Percentiles rank a stretch among this genome's conserved stretches.
Evolutionary conservation across 30 jellyfish, hydroid and myxozoan genomes (phyloP).

Genomic region (Hydractinia symbiolongicarpus): DNA sequence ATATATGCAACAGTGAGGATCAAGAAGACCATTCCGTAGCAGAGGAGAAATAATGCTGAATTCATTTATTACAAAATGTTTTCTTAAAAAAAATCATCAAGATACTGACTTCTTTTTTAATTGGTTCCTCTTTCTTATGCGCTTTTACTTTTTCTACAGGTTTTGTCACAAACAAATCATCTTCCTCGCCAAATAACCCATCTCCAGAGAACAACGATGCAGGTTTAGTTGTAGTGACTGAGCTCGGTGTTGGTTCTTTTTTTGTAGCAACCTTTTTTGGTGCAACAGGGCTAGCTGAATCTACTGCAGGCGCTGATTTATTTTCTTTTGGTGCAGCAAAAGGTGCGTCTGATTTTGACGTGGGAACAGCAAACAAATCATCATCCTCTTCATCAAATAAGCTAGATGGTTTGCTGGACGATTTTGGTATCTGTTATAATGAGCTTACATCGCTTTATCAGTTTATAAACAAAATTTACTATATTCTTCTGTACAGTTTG

Average conservation of each 20-base stretch:
- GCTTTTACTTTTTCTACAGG: background rate
- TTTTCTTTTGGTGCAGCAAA: background rate
- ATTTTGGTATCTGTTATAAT: background rate
- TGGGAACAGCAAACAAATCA: conserved; percentile 40
- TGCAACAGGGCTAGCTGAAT: background rate
- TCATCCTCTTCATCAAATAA: conserved; percentile 25
- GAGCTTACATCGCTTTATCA: too few relatives aligned
- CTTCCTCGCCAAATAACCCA: conserved; percentile 6
- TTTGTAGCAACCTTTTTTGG: background rate
- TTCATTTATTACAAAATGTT: too few relatives aligned
- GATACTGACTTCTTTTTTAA: conserved; percentile 3
- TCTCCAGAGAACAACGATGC: background rate
- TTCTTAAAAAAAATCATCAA: too few relatives aligned
- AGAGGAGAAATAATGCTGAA: too few relatives aligned
- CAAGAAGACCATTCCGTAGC: too few relatives aligned
- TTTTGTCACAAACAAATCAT: conserved; percentile 13
- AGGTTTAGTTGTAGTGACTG: background rate
- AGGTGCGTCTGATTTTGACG: conserved; percentile 12
- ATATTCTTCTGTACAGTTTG: too few relatives aligned
- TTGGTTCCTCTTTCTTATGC: too few relatives aligned
- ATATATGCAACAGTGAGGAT: too few relatives aligned
- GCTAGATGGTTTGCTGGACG: background rate
- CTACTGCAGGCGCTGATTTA: background rate
- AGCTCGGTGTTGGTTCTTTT: background rate
- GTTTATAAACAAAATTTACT: too few relatives aligned